These are phyloP conservation scores for Drosophila hawaiiensis DNA, from an alignment of 2,888 invertebrate species.

Conservation along the genomic window DNA sequence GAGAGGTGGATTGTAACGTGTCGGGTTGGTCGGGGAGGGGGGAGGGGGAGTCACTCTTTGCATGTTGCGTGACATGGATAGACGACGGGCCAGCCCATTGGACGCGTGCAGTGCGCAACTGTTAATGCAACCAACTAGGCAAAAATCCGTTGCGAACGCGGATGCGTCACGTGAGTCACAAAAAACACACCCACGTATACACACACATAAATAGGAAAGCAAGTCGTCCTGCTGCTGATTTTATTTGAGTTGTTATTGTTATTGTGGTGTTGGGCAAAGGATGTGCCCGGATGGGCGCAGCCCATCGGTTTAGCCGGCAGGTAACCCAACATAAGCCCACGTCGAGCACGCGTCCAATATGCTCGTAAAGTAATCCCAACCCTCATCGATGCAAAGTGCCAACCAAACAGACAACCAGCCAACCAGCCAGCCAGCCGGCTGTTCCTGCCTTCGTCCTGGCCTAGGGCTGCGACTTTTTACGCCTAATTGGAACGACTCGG, in stretches of 20 bases:
- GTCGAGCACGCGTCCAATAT: conserved; percentile 52
- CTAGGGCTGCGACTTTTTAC: conserved; percentile 65
- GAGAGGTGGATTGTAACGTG: background rate
- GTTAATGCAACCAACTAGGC: conserved; percentile 64
- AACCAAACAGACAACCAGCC: conserved; percentile 7
- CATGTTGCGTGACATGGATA: conserved; percentile 66
- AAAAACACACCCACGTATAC: conserved; percentile 12
- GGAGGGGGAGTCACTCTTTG: conserved; percentile 26
- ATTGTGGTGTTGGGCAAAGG: conserved; percentile 65
- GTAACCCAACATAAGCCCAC: conserved; percentile 45
- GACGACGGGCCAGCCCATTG: conserved; percentile 42
- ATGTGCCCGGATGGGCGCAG: conserved; percentile 76
- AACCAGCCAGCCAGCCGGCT: conserved; percentile 16
- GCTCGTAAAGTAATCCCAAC: conserved; percentile 51
- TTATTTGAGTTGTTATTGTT: conserved; percentile 31
- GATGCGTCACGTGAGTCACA: conserved; percentile 78
- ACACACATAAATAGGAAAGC: background rate
- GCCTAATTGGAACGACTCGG: conserved; percentile 72
- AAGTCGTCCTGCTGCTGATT: conserved; percentile 48
- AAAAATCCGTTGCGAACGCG: conserved; percentile 58
- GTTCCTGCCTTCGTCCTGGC: conserved; percentile 1
- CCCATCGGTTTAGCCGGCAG: conserved; percentile 40
- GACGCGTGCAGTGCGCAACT: conserved; percentile 51
- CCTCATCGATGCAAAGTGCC: conserved; percentile 52
- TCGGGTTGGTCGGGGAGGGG: background rate